Percentiles rank a stretch among this genome's conserved stretches.
Evolutionary conservation across 2,888 invertebrate species (phyloP).

Genomic region (Macroteleia sp.): DNA sequence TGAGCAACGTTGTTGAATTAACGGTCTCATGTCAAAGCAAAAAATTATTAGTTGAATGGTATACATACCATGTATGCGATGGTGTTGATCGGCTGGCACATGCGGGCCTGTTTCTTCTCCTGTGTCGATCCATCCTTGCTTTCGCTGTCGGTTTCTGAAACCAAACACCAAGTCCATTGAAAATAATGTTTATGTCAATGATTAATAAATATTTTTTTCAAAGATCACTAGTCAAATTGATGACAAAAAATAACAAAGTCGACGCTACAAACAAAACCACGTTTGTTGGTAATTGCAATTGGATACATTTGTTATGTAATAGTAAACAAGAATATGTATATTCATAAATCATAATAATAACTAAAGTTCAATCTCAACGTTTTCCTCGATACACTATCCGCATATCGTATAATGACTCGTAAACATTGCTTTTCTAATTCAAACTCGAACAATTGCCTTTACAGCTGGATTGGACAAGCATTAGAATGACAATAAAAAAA

Average conservation of each 20-base stretch:
- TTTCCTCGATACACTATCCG: slow-evolving; percentile 25
- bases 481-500: too few relatives aligned
- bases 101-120: slow-evolving; percentile 86
- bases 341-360: slow-evolving; percentile 31
- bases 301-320: slow-evolving; percentile 27
- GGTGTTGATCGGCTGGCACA: slow-evolving; percentile 89
- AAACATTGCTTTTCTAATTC: slow-evolving; percentile 9
- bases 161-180: slow-evolving; percentile 4
- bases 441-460: neutral
- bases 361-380: slow-evolving; percentile 16
- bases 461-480: too few relatives aligned
- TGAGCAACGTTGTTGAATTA: neutral
- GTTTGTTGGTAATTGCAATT: neutral
- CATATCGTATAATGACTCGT: slow-evolving; percentile 38
- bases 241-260: neutral
- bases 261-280: neutral
- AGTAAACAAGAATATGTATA: slow-evolving; percentile 35
- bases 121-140: slow-evolving; percentile 84
- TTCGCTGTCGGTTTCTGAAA: slow-evolving; percentile 87
- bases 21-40: neutral
- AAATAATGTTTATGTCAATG: too few relatives aligned
- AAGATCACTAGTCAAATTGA: too few relatives aligned
- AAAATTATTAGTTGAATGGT: slow-evolving; percentile 2
- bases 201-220: too few relatives aligned
- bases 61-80: slow-evolving; percentile 90